These are phyloP conservation scores for Troilus luridus DNA, from an alignment of 2,888 invertebrate genomes.

Conservation along the genomic window DNA sequence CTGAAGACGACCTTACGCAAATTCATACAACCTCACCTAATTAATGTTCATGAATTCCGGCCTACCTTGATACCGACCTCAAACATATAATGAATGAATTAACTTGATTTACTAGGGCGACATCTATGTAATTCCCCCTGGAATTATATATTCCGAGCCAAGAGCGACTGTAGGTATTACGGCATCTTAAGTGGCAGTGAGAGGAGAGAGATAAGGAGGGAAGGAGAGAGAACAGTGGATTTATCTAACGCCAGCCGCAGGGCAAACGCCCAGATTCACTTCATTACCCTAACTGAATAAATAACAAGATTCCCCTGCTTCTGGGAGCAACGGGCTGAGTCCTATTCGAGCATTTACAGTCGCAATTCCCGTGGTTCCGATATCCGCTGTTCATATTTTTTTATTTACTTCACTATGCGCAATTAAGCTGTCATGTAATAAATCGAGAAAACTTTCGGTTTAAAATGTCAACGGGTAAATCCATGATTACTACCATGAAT, in stretches of 20 bases:
- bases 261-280: background rate
- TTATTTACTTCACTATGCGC: background rate
- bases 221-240: background rate
- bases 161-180: background rate
- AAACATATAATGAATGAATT: slow-evolving; percentile 14
- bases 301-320: background rate
- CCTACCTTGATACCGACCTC: background rate
- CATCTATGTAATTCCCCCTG: background rate
- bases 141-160: slow-evolving; percentile 24
- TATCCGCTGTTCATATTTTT: background rate
- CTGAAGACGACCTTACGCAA: no score
- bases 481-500: no score
- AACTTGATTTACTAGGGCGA: background rate
- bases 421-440: no score
- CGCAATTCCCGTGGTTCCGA: background rate
- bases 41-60: background rate
- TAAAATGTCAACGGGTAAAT: no score
- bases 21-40: background rate
- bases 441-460: no score
- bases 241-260: slow-evolving; percentile 17
- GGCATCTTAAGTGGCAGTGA: slow-evolving; percentile 21
- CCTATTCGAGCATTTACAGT: background rate
- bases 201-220: background rate
- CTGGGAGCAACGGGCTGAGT: background rate
- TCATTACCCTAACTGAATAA: slow-evolving; percentile 38